Evolutionary conservation across 2,113 vertebrate species (phyloP).

Genomic region (Brachypodius melanocephalos): DNA sequence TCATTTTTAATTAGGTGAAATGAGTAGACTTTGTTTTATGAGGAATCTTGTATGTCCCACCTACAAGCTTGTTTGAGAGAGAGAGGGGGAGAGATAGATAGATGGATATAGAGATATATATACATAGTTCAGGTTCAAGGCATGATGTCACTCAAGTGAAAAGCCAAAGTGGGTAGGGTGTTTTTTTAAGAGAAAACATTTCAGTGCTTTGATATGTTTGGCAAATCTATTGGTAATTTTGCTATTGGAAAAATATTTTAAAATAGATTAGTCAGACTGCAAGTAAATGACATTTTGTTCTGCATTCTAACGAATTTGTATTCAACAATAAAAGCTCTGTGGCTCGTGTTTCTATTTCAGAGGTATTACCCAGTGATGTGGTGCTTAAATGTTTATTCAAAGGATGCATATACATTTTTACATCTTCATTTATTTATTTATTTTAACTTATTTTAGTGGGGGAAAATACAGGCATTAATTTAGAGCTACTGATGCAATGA

Average conservation of each 20-base stretch:
- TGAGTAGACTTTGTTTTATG: conserved; percentile 74
- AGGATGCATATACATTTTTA: conserved; percentile 69
- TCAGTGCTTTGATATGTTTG: conserved; percentile 44
- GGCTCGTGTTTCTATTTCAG: conserved; percentile 20
- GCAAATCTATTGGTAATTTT: conserved; percentile 42
- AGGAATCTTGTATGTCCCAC: conserved; percentile 58
- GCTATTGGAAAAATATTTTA: conserved; percentile 29
- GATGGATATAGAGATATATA: not conserved
- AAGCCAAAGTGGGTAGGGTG: conserved; percentile 42
- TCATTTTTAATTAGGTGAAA: conserved; percentile 81
- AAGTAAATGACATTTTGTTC: conserved; percentile 25
- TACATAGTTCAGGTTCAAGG: conserved; percentile 52
- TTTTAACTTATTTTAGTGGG: conserved; percentile 69
- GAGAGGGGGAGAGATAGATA: not conserved
- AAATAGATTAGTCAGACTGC: conserved; percentile 23
- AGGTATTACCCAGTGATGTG: conserved; percentile 36
- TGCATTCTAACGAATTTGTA: not conserved
- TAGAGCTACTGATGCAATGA: conserved; percentile 83
- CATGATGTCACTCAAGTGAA: conserved; percentile 66
- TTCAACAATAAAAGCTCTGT: conserved; percentile 37
- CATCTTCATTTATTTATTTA: conserved; percentile 67
- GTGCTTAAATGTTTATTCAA: conserved; percentile 69
- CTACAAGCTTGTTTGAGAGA: conserved; percentile 54
- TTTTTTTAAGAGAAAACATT: conserved; percentile 27
- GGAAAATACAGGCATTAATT: conserved; percentile 76